Conservation (phyloP, 2,888 invertebrate species). For the Caenorhabditis sp. region DNA sequence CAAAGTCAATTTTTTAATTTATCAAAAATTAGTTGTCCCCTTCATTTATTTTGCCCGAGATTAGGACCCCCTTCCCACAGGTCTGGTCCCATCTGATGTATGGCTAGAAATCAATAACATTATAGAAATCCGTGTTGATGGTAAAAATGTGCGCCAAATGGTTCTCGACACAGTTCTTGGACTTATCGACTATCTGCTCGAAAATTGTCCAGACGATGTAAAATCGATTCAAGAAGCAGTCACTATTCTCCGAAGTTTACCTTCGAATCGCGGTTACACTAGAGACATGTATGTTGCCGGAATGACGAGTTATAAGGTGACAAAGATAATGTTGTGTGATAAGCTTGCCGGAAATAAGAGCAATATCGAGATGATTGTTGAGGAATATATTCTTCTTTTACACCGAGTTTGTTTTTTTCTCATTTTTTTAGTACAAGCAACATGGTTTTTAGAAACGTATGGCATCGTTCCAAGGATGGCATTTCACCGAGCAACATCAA, state of each 20-base stretch:
- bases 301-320: slow-evolving; percentile 38
- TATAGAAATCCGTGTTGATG: slow-evolving; percentile 29
- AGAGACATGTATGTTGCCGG: slow-evolving; percentile 38
- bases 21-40: too few species aligned
- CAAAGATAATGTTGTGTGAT: slow-evolving; percentile 44
- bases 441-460: slow-evolving; percentile 70
- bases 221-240: slow-evolving; percentile 47
- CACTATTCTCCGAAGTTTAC: slow-evolving; percentile 40
- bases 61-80: too few species aligned
- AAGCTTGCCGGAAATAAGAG: slow-evolving; percentile 41
- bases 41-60: too few species aligned
- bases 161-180: slow-evolving; percentile 26
- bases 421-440: not conserved
- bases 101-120: too few species aligned
- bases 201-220: slow-evolving; percentile 44
- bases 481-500: slow-evolving; percentile 77
- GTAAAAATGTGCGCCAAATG: slow-evolving; percentile 38
- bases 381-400: slow-evolving; percentile 41
- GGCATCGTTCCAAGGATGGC: slow-evolving; percentile 68
- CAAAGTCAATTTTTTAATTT: too few species aligned
- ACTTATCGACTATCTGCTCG: slow-evolving; percentile 39
- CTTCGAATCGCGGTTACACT: slow-evolving; percentile 44
- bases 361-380: slow-evolving; percentile 49
- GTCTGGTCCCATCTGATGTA: too few species aligned
- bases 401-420: slow-evolving; percentile 23